These are phyloP conservation scores for Pycnonotus jocosus DNA, from an alignment of 2,113 vertebrate species.

Conservation along the genomic window DNA sequence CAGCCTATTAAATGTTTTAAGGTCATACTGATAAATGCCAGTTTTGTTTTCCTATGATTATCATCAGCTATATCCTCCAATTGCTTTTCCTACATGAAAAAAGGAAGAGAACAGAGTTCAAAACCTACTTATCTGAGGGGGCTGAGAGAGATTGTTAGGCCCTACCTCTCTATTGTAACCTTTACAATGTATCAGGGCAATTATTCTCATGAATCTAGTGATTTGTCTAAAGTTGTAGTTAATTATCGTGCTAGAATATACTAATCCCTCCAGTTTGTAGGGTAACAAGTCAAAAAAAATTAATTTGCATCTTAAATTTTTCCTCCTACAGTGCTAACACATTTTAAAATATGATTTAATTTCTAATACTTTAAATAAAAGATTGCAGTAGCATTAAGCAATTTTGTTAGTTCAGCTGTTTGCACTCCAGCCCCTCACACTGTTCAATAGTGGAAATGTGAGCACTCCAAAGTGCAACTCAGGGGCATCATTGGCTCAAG, in stretches of 20 bases:
- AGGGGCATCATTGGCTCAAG: fast-evolving
- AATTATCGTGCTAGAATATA: background rate
- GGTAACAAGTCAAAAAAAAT: background rate
- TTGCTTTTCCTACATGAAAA: background rate
- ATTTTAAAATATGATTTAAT: background rate
- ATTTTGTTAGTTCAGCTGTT: background rate
- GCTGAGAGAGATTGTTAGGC: background rate
- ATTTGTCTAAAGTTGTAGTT: background rate
- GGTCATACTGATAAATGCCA: background rate
- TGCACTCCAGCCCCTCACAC: background rate
- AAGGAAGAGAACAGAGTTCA: background rate
- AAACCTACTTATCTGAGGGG: background rate
- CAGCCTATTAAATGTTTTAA: background rate
- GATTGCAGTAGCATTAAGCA: background rate
- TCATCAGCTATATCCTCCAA: background rate
- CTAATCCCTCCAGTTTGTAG: background rate
- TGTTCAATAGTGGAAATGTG: background rate
- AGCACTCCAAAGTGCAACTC: background rate
- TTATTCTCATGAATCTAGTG: background rate
- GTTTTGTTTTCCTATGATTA: background rate
- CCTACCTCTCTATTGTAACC: background rate
- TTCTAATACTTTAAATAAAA: background rate
- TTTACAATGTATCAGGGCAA: background rate
- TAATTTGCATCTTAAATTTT: background rate
- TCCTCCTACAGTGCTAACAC: background rate